These are phyloP conservation scores for Acanthornis magna DNA, from an alignment of 2,797 vertebrate species.

Conservation along the genomic window DNA sequence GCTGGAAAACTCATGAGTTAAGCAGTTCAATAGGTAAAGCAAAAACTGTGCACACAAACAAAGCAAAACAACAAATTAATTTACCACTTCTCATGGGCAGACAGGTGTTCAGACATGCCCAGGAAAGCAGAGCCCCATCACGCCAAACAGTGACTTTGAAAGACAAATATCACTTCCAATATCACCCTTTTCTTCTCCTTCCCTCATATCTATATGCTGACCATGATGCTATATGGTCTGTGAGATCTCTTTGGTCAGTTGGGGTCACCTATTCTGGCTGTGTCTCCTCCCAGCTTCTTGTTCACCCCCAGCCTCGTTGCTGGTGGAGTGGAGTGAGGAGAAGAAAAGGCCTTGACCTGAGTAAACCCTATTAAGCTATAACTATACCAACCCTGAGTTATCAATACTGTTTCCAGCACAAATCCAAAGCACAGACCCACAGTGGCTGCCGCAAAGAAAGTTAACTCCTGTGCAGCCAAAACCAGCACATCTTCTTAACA, in stretches of 20 bases:
- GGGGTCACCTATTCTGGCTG: neutral
- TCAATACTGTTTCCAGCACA: neutral
- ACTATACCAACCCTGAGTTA: neutral
- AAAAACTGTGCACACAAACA: neutral
- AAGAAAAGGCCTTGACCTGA: neutral
- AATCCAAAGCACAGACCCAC: neutral
- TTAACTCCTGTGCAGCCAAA: neutral
- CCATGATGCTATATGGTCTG: accelerated
- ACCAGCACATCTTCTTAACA: neutral
- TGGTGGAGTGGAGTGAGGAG: neutral
- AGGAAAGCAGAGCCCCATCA: neutral
- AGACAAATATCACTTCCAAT: neutral
- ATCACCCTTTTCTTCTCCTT: neutral
- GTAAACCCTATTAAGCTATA: neutral
- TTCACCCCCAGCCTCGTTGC: neutral
- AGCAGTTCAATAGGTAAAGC: neutral
- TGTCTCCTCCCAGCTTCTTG: neutral
- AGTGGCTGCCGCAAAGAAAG: neutral
- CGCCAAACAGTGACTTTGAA: neutral
- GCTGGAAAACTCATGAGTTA: neutral
- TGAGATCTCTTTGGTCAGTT: neutral
- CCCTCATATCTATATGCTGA: neutral
- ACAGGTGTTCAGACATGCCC: neutral
- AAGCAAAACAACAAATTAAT: neutral
- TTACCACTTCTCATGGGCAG: neutral